Conservation (phyloP, 2,797 vertebrate genomes). For the Anas bahamensis region DNA sequence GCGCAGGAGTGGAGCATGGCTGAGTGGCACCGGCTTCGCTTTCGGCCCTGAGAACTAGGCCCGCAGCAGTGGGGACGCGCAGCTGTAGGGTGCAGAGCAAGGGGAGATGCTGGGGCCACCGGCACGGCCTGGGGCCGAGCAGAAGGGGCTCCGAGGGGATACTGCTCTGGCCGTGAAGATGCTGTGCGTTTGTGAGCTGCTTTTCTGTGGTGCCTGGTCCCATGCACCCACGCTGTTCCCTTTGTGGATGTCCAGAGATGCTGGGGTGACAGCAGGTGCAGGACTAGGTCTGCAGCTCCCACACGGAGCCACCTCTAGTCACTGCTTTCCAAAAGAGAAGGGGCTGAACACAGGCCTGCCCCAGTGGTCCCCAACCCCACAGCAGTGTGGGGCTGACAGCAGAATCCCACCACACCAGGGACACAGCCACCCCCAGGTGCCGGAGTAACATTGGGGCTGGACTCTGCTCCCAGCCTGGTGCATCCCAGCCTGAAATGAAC, state of each 20-base stretch:
- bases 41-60: too few species aligned
- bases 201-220: not conserved
- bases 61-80: not conserved
- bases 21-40: not conserved
- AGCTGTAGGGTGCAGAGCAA: not conserved
- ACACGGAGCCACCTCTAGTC: not conserved
- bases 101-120: not conserved
- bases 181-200: not conserved
- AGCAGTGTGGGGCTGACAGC: fast-evolving
- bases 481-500: conserved; percentile 75
- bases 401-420: fast-evolving
- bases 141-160: not conserved
- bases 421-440: fast-evolving
- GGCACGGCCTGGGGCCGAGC: not conserved
- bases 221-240: not conserved
- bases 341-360: not conserved
- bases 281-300: not conserved
- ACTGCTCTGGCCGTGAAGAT: not conserved
- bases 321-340: not conserved
- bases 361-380: not conserved
- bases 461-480: conserved; percentile 68
- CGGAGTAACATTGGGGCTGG: not conserved
- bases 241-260: not conserved
- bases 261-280: not conserved
- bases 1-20: not conserved